Evolutionary conservation across 2,113 vertebrate genomes (phyloP).

Genomic region (Odobenus rosmarus): DNA sequence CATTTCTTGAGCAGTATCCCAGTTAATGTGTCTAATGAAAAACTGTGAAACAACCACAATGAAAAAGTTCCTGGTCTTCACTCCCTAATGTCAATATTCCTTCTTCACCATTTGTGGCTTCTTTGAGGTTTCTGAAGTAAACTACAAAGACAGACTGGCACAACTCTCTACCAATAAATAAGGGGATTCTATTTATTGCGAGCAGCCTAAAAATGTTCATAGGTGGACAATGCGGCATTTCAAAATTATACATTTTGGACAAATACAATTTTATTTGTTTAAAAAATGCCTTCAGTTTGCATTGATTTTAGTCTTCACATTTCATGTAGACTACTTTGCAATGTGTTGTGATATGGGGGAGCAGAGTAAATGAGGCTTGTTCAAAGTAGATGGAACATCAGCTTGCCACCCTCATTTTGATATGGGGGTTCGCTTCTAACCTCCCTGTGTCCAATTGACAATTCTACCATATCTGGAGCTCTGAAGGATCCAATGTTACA

Average conservation of each 20-base stretch:
- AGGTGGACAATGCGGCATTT: not conserved
- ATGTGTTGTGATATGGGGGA: not conserved
- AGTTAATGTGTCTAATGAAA: not conserved
- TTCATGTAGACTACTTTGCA: rapidly evolving
- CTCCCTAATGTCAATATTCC: not conserved
- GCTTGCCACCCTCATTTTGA: not conserved
- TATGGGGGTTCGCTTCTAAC: not conserved
- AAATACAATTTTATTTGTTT: not conserved
- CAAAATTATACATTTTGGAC: not conserved
- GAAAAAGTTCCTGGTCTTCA: not conserved
- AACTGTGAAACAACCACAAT: not conserved
- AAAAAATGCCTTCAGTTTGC: not conserved
- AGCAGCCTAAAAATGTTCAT: not conserved
- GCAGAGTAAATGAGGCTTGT: not conserved
- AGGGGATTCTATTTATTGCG: not conserved
- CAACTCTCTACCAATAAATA: not conserved
- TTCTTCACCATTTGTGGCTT: not conserved
- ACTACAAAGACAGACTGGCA: not conserved
- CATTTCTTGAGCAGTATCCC: not conserved
- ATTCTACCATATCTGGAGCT: not conserved
- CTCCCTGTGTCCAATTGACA: not conserved
- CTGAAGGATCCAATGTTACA: not conserved
- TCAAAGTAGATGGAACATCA: not conserved
- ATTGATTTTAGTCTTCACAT: not conserved
- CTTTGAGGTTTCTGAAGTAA: not conserved